Base-by-base conservation (phyloP, 1,140 invertebrate genomes). In the Bactericera cockerelli region DNA sequence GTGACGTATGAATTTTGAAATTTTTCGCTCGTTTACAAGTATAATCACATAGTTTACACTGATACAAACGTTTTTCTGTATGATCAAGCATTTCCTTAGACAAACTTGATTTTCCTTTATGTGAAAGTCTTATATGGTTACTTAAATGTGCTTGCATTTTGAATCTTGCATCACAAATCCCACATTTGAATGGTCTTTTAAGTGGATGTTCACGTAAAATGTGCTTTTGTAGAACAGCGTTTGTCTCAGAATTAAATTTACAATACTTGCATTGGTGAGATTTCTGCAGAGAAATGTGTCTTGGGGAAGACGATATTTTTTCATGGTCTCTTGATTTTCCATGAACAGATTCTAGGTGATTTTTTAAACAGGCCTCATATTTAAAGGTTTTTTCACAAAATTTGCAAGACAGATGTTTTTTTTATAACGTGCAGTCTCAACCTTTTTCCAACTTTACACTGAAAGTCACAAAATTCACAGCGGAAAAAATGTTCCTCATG, bases 81-180 rank as follows among this genome's bases (percentile, higher is more conserved):
- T 60, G 59, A 10, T 6, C 22, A 2, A 66, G 66, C 19, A 69
- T 25, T n/a, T n/a, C n/a, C n/a, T n/a, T n/a, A n/a, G n/a, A n/a
- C n/a, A n/a, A n/a, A n/a, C n/a, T n/a, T n/a, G n/a, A n/a, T n/a
- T n/a, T n/a, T n/a, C n/a, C n/a, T n/a, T n/a, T n/a, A n/a, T n/a
- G n/a, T n/a, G n/a, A n/a, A n/a, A n/a, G n/a, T n/a, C n/a, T n/a
- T n/a, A n/a, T n/a, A n/a, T n/a, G n/a, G n/a, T n/a, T n/a, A n/a
- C n/a, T n/a, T n/a, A n/a, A n/a, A n/a, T n/a, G n/a, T n/a, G n/a
- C n/a, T n/a, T n/a, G n/a, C 28, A 10, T 31, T 14, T 14, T 25
- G 22, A 49, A 60, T 58, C 73, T 75, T 67, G 84, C 88, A 2
- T 77, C 70, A 67, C 86, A 89, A 57, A 75, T 70, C 24, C 78